Base-by-base conservation (phyloP, 2,888 invertebrate species). In the Taphrorychus bicolor region DNA sequence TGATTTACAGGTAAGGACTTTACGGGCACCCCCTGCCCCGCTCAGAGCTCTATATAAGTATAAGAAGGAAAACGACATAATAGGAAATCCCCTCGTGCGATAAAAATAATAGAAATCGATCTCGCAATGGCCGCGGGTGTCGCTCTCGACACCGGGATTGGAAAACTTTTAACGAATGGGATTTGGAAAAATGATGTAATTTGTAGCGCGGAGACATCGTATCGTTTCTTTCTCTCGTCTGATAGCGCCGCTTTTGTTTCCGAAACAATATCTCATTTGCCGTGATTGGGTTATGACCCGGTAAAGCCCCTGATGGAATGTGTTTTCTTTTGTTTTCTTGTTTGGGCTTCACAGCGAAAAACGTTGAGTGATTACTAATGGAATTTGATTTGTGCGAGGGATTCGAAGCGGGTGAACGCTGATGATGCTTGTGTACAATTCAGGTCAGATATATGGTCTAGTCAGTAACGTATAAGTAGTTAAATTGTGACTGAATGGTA, bases 1-100 rank as follows among this genome's bases (percentile, higher is more conserved):
- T 98, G 70, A 97, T 98, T 75, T 98, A 98, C 87, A 92, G 98
- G 98, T 97, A 76, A 71, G 71, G n/a, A n/a, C n/a, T n/a, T n/a
- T n/a, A n/a, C 11, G 21, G 52, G 52, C 17, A 11, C 54, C 24
- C 54, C 16, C 54, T 54, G 51, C 0, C 24, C 7, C 32, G n/a
- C n/a, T n/a, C n/a, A n/a, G n/a, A n/a, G n/a, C n/a, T n/a, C n/a
- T n/a, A n/a, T n/a, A n/a, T n/a, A n/a, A n/a, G n/a, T n/a, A n/a
- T n/a, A 18, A 9, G 18, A n/a, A n/a, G 18, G 49, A 42, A 57
- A 64, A 64, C 60, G 48, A 64, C 69, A 66, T 74, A 73, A 73
- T 74, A 71, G 73, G 73, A 70, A 65, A 66, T 66, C 66, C 59
- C 19, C 9, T 16, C 48, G 58, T 17, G 59, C 69, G 72, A 74